These are phyloP conservation scores for Zosterops japonicus DNA, from an alignment of 2,113 vertebrate genomes.

Conservation along the genomic window DNA sequence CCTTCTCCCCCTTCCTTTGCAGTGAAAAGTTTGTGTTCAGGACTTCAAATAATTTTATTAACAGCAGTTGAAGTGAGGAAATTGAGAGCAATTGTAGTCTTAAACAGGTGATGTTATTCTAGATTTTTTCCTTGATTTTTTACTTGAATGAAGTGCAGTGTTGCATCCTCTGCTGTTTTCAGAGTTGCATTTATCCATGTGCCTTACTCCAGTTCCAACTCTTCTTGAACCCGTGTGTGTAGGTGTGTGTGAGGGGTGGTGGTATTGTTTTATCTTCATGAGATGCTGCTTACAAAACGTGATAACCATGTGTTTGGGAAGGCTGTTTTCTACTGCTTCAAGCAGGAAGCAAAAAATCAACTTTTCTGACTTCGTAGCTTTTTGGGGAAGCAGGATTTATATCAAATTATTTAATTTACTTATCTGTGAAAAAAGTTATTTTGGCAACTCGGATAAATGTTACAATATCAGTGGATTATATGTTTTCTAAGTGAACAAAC, in stretches of 20 bases:
- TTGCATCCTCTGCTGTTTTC: background rate
- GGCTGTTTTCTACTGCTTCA: background rate
- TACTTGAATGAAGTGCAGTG: background rate
- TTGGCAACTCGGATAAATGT: background rate
- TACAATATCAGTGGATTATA: background rate
- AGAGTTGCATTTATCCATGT: background rate
- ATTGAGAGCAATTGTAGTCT: background rate
- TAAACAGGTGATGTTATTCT: background rate
- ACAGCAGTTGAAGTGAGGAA: background rate
- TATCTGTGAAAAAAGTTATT: background rate
- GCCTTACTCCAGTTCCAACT: background rate
- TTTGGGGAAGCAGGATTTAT: background rate
- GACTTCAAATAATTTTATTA: background rate
- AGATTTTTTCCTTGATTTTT: background rate
- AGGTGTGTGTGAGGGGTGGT: background rate
- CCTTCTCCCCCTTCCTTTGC: background rate
- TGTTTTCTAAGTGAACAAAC: background rate
- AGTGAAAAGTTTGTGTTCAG: background rate
- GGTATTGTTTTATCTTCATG: background rate
- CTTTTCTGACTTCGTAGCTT: background rate
- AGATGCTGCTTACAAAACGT: background rate
- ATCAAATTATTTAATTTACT: background rate
- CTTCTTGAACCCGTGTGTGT: accelerated
- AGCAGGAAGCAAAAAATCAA: background rate
- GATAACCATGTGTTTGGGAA: background rate